Evolutionary conservation across 2,888 invertebrate species (phyloP).

Genomic region (Torymus auratus): DNA sequence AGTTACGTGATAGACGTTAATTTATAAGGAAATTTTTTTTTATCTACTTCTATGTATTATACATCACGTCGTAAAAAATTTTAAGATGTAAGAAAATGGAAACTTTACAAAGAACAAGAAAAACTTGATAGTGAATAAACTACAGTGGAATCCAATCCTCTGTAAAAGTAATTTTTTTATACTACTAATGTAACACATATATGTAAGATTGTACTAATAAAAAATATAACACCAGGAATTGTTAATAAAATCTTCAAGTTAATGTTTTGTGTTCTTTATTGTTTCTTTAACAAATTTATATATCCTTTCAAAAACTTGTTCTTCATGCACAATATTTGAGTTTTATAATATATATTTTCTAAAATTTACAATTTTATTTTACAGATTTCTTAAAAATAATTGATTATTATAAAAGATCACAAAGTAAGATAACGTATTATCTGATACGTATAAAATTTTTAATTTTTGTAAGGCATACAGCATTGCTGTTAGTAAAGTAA

Average conservation of each 20-base stretch:
- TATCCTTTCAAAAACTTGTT: slow-evolving; percentile 35
- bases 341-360: slow-evolving; percentile 32
- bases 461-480: slow-evolving; percentile 45
- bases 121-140: background rate
- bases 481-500: slow-evolving; percentile 22
- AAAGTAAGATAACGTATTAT: slow-evolving; percentile 20
- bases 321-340: slow-evolving; percentile 23
- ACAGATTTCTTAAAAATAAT: slow-evolving; percentile 10
- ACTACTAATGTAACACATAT: slow-evolving; percentile 13
- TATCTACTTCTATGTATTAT: too few relatives aligned
- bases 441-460: slow-evolving; percentile 38
- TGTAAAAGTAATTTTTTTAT: slow-evolving; percentile 15
- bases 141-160: background rate
- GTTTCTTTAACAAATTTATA: slow-evolving; percentile 38
- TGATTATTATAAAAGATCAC: slow-evolving; percentile 18
- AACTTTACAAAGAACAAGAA: background rate
- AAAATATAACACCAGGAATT: background rate
- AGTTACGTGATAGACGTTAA: too few relatives aligned
- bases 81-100: too few relatives aligned
- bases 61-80: too few relatives aligned
- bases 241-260: slow-evolving; percentile 38
- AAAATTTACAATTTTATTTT: slow-evolving; percentile 19
- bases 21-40: too few relatives aligned
- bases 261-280: slow-evolving; percentile 21
- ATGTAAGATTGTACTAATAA: slow-evolving; percentile 17